Base-by-base conservation (phyloP, 2,888 invertebrate genomes). In the Megaustenia siamemsis region DNA sequence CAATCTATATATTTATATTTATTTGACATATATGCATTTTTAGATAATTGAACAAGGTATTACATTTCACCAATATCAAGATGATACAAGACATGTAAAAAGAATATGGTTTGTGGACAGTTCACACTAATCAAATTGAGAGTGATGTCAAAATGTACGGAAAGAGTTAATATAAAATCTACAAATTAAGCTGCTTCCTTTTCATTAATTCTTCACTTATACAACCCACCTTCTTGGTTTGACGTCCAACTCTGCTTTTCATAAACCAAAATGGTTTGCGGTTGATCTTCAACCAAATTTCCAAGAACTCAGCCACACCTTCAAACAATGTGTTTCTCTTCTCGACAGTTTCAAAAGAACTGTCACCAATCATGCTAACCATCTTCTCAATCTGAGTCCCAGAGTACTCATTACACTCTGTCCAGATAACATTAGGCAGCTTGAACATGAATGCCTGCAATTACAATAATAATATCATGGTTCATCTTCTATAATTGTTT, bases 381-480 rank as follows among this genome's bases (percentile, higher is more conserved):
- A 87, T 87, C 66, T 86, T 86, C 56, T 82, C 82, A 49, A 87
- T 86, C 76, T 87, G 86, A 18, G 81, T 87, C 32, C 87, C 87
- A 12, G 86, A 84, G 43, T 84, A 86, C 43, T 84, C 73, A 56
- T 87, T 87, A 38, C 82, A 63, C n/a, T 82, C 84, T 28, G 38
- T 56, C 87, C 87, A 86, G n/a, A 87, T 32, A 56, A 87, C 10
- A 79, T 85, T 83, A 6, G 87, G 87, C 15, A 87, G 43, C 76
- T 87, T 87, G 66, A 87, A 87, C 71, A 83, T 49, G 43, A 87
- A 82, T 0, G 87, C 87, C 85, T 85, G 76, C n/a, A 38, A 28
- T n/a, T 32, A 60, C 2, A 56, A 56, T 24, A 56, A 15, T 66
- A 32, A 32, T 28, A 66, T n/a, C n/a, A n/a, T n/a, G n/a, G n/a